These are phyloP conservation scores for Coptotermes formosanus DNA, from an alignment of 1,140 invertebrate genomes.

Conservation along the genomic window DNA sequence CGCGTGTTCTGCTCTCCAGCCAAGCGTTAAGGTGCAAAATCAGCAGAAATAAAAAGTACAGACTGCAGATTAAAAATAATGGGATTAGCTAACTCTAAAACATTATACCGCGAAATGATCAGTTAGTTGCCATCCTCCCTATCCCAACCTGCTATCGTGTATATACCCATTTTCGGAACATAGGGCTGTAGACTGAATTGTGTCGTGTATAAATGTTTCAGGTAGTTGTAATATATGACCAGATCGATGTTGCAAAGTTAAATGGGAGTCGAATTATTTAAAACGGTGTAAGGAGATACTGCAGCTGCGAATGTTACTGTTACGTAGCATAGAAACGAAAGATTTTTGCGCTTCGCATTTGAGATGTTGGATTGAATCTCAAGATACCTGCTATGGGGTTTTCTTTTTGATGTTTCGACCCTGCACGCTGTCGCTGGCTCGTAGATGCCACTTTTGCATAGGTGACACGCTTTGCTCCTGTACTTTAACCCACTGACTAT, in stretches of 20 bases:
- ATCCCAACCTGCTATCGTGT: not conserved
- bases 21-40: constrained; percentile 13
- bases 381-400: not conserved
- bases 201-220: not conserved
- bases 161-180: not conserved
- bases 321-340: not conserved
- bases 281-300: not conserved
- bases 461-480: too few species aligned
- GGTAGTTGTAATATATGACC: not conserved
- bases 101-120: not conserved
- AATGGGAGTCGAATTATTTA: not conserved
- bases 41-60: constrained; percentile 7
- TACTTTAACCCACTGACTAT: too few species aligned
- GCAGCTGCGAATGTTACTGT: not conserved
- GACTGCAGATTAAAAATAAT: constrained; percentile 9
- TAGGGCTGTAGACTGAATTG: not conserved
- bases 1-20: constrained; percentile 1
- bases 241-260: not conserved
- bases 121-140: not conserved
- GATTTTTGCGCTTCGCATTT: not conserved
- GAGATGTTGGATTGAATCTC: not conserved
- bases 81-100: not conserved
- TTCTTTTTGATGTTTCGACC: too few species aligned
- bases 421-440: too few species aligned
- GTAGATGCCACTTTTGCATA: too few species aligned